These are phyloP conservation scores for Emesis russula DNA, from an alignment of 2,888 invertebrate species.

Conservation along the genomic window DNA sequence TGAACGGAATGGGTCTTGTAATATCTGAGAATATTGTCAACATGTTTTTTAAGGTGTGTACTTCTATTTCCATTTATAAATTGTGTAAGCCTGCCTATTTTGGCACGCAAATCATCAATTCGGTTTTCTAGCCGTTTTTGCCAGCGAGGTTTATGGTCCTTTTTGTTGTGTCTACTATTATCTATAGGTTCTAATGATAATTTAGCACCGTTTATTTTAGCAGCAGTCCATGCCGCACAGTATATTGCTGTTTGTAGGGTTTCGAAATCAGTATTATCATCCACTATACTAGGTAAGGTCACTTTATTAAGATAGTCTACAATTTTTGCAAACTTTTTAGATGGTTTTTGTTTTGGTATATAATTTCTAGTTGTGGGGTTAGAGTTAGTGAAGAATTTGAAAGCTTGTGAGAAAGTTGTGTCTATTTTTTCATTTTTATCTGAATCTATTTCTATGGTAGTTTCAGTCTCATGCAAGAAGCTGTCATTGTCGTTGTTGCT, in stretches of 20 bases:
- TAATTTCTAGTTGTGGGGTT: conserved; percentile 31
- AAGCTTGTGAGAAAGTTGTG: background rate
- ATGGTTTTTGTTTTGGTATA: conserved; percentile 65
- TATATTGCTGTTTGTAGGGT: conserved; percentile 51
- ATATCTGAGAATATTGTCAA: conserved; percentile 19
- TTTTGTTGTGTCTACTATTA: background rate
- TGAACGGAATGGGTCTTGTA: conserved; percentile 35
- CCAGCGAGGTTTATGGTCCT: conserved; percentile 47
- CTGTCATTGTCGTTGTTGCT: too few species aligned
- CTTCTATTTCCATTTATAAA: conserved; percentile 45
- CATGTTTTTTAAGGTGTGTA: background rate
- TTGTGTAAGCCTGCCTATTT: conserved; percentile 51
- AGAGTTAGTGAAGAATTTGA: background rate
- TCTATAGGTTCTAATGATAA: background rate
- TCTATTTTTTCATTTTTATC: background rate
- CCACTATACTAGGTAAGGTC: conserved; percentile 42
- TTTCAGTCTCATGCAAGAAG: too few species aligned
- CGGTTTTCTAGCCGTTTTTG: conserved; percentile 48
- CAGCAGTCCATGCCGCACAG: conserved; percentile 55
- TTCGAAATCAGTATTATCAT: conserved; percentile 27
- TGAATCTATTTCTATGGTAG: background rate
- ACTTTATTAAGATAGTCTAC: conserved; percentile 47
- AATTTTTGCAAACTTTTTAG: conserved; percentile 49
- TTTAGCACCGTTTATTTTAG: conserved; percentile 38
- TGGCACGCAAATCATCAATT: conserved; percentile 38